These are phyloP conservation scores for Esox lucius DNA, from an alignment of 2,797 vertebrate species.

Conservation along the genomic window DNA sequence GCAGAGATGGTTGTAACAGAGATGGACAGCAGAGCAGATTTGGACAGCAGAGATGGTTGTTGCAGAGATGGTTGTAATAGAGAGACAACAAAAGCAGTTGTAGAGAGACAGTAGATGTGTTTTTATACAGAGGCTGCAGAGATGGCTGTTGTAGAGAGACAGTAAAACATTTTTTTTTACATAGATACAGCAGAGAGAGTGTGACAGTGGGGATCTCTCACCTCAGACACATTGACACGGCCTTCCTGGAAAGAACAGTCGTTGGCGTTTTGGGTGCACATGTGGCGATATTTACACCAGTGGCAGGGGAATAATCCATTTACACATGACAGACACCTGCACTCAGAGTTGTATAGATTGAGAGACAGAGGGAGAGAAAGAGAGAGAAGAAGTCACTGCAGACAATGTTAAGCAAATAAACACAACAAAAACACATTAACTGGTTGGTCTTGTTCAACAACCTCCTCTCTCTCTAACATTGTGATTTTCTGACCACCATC, in stretches of 20 bases:
- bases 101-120: too few species aligned
- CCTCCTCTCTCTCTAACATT: not conserved
- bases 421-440: not conserved
- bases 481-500: not conserved
- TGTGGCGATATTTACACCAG: constrained; percentile 97
- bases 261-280: constrained; percentile 92
- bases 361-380: not conserved
- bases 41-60: too few species aligned
- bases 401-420: not conserved
- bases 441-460: not conserved
- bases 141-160: not conserved
- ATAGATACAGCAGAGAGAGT: not conserved
- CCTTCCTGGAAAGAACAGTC: constrained; percentile 97
- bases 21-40: too few species aligned
- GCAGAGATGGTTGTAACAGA: too few species aligned
- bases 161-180: too few species aligned
- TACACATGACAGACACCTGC: constrained; percentile 93
- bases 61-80: not conserved
- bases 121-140: not conserved
- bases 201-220: constrained; percentile 60
- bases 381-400: not conserved
- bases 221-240: constrained; percentile 93
- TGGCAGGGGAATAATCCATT: constrained; percentile 95
- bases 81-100: not conserved
- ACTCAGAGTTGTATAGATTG: not conserved